Conservation (phyloP, 2,888 invertebrate species). For the Bugulina stolonifera region DNA sequence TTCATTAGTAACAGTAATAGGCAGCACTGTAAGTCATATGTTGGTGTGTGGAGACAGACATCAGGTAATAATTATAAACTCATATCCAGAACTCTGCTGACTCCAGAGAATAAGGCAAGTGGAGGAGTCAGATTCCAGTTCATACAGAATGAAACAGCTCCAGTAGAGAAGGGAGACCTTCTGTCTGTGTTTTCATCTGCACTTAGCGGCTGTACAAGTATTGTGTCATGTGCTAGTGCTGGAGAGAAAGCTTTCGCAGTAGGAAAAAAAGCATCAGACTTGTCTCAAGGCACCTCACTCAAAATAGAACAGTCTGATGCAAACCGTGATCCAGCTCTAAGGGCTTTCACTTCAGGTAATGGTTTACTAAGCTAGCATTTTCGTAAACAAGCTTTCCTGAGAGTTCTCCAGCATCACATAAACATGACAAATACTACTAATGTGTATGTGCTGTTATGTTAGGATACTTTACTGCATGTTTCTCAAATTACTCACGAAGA, state of each 20-base stretch:
- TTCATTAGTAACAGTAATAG: neutral
- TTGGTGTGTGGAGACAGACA: neutral
- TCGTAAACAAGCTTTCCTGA: too few relatives aligned
- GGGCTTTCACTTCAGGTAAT: neutral
- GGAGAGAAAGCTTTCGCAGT: neutral
- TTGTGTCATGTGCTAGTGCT: neutral
- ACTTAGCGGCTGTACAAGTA: neutral
- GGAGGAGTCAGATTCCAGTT: neutral
- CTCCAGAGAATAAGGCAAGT: neutral
- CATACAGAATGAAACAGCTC: neutral
- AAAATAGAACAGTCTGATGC: neutral
- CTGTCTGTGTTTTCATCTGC: neutral
- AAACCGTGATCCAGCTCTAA: neutral
- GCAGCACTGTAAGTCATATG: neutral
- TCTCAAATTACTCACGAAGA: too few relatives aligned
- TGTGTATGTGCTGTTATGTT: too few relatives aligned
- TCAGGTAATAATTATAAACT: neutral
- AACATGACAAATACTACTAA: too few relatives aligned
- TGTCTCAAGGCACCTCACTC: too few relatives aligned
- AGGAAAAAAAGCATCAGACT: too few relatives aligned
- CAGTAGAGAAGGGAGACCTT: neutral
- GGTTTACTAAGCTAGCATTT: too few relatives aligned
- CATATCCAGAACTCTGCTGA: neutral
- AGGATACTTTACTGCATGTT: too few relatives aligned
- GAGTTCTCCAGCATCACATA: too few relatives aligned